phyloP scores from a whole-genome alignment of 2,888 invertebrate species.

The Lasioglossum oenotherae region DNA sequence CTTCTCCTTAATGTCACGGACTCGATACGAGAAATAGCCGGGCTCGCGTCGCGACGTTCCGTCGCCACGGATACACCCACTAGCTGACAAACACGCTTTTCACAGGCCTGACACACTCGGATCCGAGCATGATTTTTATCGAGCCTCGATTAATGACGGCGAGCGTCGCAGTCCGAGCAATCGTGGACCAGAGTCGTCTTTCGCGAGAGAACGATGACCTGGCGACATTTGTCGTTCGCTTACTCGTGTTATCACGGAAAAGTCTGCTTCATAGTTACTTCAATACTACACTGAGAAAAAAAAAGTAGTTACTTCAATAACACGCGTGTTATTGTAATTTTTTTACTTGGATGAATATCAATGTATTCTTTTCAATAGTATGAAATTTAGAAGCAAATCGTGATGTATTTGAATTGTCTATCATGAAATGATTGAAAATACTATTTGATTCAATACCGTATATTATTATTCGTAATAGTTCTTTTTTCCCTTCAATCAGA shows the following conservation, averaged over 20 bases:
- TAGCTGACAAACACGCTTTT: neutral
- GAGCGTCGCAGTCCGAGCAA: neutral
- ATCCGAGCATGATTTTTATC: conserved; percentile 51
- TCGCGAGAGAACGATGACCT: neutral
- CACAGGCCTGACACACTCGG: conserved; percentile 57
- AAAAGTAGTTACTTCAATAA: too few relatives aligned
- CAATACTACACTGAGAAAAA: too few relatives aligned
- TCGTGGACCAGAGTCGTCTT: neutral
- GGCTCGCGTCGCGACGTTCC: conserved; percentile 23
- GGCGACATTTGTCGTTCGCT: neutral
- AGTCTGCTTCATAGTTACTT: neutral
- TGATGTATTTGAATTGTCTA: too few relatives aligned
- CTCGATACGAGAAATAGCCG: conserved; percentile 25
- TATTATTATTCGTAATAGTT: too few relatives aligned
- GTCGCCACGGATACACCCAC: conserved; percentile 22
- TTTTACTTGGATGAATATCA: too few relatives aligned
- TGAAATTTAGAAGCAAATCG: too few relatives aligned
- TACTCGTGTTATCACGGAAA: neutral
- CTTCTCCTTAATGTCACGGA: conserved; percentile 69
- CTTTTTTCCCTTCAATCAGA: too few relatives aligned
- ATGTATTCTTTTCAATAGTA: too few relatives aligned
- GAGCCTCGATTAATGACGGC: conserved; percentile 46
- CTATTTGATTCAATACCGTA: too few relatives aligned
- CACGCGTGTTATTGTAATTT: too few relatives aligned
- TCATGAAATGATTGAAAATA: too few relatives aligned